Evolutionary conservation across 2,888 invertebrate species (phyloP).

Genomic region (Prosapia bicincta): DNA sequence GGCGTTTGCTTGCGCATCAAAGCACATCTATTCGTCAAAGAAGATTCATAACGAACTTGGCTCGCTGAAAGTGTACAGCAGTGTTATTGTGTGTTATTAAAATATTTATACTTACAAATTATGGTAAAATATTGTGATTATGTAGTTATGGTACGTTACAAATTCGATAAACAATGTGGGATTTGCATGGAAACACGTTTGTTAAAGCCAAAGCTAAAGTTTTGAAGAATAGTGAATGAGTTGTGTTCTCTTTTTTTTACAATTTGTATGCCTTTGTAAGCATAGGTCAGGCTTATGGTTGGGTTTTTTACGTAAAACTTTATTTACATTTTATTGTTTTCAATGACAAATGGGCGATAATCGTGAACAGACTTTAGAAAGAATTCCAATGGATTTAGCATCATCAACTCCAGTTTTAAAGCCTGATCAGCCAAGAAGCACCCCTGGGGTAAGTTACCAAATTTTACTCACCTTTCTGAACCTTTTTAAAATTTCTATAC

Average conservation of each 20-base stretch:
- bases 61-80: neutral
- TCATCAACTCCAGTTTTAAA: slow-evolving; percentile 26
- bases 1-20: slow-evolving; percentile 24
- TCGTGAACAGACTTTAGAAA: slow-evolving; percentile 13
- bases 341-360: slow-evolving; percentile 21
- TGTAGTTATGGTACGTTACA: neutral
- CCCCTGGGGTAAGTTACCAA: slow-evolving; percentile 33
- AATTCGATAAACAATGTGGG: neutral
- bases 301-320: neutral
- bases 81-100: neutral
- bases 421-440: slow-evolving; percentile 34
- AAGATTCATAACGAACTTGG: slow-evolving; percentile 11
- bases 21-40: slow-evolving; percentile 25
- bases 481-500: neutral
- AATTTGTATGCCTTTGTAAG: slow-evolving; percentile 8
- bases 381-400: slow-evolving; percentile 28
- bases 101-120: neutral
- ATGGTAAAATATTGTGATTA: neutral
- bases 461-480: too few species aligned
- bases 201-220: neutral
- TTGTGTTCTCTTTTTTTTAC: slow-evolving; percentile 11
- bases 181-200: neutral
- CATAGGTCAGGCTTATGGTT: slow-evolving; percentile 17
- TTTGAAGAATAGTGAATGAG: slow-evolving; percentile 12
- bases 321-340: neutral